Evolutionary conservation across 1,140 invertebrate species (phyloP), one percentile per base, ranked within the genome.

Genomic region (Macrotrachela quadricornifera): DNA sequence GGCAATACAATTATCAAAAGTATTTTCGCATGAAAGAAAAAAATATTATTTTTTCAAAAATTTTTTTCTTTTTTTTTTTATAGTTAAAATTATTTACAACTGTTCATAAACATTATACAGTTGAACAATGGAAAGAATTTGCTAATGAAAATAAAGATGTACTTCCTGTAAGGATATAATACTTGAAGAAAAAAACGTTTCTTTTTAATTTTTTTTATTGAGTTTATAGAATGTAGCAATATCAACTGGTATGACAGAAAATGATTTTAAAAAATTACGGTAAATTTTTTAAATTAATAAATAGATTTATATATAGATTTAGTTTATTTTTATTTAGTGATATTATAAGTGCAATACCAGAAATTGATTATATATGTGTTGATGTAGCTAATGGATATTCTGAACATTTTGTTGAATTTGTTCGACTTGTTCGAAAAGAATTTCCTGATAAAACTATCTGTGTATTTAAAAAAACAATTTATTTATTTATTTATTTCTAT

Each of bases 301-400:
- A n/a, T n/a, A n/a, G n/a, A 8, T 30, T 30, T 30, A 2, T 30
- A 4, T 4, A 30, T 30, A 4, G 8, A 4, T 4, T 30, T 30
- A 30, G 3, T 30, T 30, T 4, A 4, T 30, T 30, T 2, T 30
- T 30, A 4, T 30, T 2, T 0, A 71, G 73, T 14, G 75, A 77
- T 37, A 79, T 92, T 57, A 50, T 76, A 0, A 63, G 67, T 36
- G 77, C 73, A 9, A 73, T 88, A 39, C 81, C 83, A 8, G 77
- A 78, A 46, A 57, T 78, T 9, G 64, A 68, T 43, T 90, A 80
- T 64, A 79, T 92, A 56, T 94, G 88, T 66, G 69, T 94, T 15
- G 88, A 94, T 67, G 86, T 94, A n/a, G 88, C 88, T 12, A 94
- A 94, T 69, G 88, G 88, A 4, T 94, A 94, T 71, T 85, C 85